Conservation (phyloP, 2,113 vertebrate genomes). For the western clawed frog (Xenopus tropicalis) region DNA sequence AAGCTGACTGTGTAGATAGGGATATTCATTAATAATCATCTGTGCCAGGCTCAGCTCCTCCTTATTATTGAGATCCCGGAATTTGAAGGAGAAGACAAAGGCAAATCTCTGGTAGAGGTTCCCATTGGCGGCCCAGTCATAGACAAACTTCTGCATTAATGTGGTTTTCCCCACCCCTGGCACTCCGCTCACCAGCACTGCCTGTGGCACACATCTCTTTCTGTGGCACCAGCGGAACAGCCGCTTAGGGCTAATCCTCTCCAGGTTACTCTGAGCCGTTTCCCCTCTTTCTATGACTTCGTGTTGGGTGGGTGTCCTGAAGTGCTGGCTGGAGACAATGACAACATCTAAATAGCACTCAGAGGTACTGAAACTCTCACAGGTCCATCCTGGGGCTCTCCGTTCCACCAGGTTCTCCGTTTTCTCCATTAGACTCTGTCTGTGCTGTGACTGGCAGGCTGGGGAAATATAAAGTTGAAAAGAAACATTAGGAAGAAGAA, state of each 20-base stretch:
- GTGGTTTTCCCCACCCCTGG: too few relatives aligned
- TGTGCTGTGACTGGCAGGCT: conserved; percentile 13
- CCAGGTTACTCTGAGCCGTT: not conserved
- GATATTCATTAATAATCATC: too few relatives aligned
- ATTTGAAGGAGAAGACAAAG: too few relatives aligned
- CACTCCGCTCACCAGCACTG: conserved; percentile 53
- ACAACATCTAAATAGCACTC: conserved; percentile 19
- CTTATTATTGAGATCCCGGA: too few relatives aligned
- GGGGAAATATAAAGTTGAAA: too few relatives aligned
- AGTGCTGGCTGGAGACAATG: conserved; percentile 9
- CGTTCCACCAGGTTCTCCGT: not conserved
- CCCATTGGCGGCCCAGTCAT: too few relatives aligned
- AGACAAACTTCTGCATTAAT: too few relatives aligned
- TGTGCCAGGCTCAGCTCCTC: too few relatives aligned
- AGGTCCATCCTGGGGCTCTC: not conserved
- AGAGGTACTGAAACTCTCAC: not conserved
- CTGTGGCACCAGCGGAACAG: conserved; percentile 36
- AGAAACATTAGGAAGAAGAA: too few relatives aligned
- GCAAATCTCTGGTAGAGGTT: too few relatives aligned
- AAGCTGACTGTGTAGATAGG: conserved; percentile 29
- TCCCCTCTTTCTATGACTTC: conserved; percentile 15
- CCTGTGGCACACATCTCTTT: not conserved
- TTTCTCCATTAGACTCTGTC: conserved; percentile 1
- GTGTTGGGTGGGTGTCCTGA: conserved; percentile 6
- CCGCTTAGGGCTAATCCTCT: not conserved